Base-by-base conservation (phyloP, 2,888 invertebrate genomes). In the Diaperis boleti region DNA sequence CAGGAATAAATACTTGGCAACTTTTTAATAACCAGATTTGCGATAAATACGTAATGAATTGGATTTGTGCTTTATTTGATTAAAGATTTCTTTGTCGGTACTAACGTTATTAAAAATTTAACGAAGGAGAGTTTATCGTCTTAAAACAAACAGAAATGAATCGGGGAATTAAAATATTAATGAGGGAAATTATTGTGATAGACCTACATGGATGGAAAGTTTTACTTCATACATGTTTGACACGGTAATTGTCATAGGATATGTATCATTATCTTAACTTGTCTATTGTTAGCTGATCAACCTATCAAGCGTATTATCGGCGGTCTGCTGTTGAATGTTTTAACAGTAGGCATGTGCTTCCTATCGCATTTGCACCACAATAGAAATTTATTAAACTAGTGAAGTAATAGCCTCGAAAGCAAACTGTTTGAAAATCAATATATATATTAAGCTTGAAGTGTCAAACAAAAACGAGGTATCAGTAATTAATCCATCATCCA, bases 141-240 rank as follows among this genome's bases (percentile, higher is more conserved):
- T 33, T 33, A n/a, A 33, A 33, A 33, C 33, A 33, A 33, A 33
- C 33, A 33, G 11, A 33, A 33, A 33, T 33, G n/a, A 33, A 33
- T 33, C n/a, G n/a, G n/a, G n/a, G n/a, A n/a, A n/a, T n/a, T n/a
- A n/a, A n/a, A n/a, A n/a, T n/a, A n/a, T n/a, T n/a, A n/a, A n/a
- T n/a, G n/a, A n/a, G n/a, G n/a, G n/a, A n/a, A n/a, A n/a, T n/a
- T n/a, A n/a, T n/a, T n/a, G n/a, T n/a, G n/a, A n/a, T n/a, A n/a
- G n/a, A n/a, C n/a, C n/a, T n/a, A n/a, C n/a, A n/a, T n/a, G n/a
- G n/a, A n/a, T n/a, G n/a, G n/a, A n/a, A n/a, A n/a, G n/a, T n/a
- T n/a, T n/a, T n/a, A n/a, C n/a, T n/a, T n/a, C n/a, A n/a, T n/a
- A n/a, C n/a, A n/a, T n/a, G n/a, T n/a, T n/a, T n/a, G n/a, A n/a